Evolutionary conservation across 2,113 vertebrate genomes (phyloP), one percentile per base, ranked within the genome.

Genomic region (Kryptolebias marmoratus): DNA sequence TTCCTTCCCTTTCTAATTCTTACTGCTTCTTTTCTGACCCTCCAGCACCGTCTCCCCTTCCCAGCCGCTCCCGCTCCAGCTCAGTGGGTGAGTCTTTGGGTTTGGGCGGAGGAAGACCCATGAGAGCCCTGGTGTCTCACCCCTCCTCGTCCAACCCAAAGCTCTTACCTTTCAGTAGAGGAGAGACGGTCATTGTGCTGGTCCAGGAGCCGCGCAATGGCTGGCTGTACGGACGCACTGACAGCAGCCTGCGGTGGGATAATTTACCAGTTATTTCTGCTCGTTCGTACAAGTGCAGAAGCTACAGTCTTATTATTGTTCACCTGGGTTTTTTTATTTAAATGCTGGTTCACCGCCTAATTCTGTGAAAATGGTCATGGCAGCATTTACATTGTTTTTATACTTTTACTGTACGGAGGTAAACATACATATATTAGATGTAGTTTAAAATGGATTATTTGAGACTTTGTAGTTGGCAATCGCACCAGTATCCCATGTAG

Each of bases 191-290:
- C 71, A 89, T 71, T 0, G 95, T 98, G 53, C 90, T 98, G 72
- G 95, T 94, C 58, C 94, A 93, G 0, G 95, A 98, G n/a, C 95
- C 96, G 0, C 95, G 96, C 50, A 99, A 99, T 0, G 97, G 97
- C 73, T 99, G 97, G 97, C 93, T 99, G 36, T 99, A 98, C 0
- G 97, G 97, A 56, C 96, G 94, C 62, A 94, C 96, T 55, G 95
- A 98, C 82, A 93, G 93, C 82, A 95, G 90, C 0, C 78, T 96
- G 69, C 84, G 85, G 97, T 99, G 89, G 91, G 94, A 47, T 42
- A 18, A 4, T 28, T 44, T 28, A 45, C 5, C 10, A n/a, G 10
- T 16, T 6, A 13, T 18, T 11, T 22, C 13, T 68, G 22, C 69
- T 12, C 44, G 22, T 64, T 16, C 28, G 5, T 36, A 42, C n/a